Conservation (phyloP, 1,140 invertebrate species). For the Drosophila sulfurigaster region DNA sequence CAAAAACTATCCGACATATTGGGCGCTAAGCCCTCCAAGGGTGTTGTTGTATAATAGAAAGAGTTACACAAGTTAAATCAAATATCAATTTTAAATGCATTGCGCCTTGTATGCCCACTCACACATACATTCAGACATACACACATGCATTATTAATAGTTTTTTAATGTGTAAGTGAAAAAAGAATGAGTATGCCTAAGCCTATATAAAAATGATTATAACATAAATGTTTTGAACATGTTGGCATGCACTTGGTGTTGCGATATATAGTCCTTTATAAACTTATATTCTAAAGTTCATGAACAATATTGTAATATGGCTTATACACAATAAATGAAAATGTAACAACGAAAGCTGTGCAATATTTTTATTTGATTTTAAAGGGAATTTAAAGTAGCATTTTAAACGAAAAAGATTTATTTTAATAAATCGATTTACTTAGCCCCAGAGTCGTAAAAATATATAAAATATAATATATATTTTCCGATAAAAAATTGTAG, state of each 20-base stretch:
- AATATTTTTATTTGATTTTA: neutral
- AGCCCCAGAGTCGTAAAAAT: no score
- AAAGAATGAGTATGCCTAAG: constrained; percentile 53
- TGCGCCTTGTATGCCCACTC: constrained; percentile 34
- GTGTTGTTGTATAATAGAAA: constrained; percentile 75
- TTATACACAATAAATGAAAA: constrained; percentile 69
- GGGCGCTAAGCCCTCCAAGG: constrained; percentile 84
- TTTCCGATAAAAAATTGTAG: no score
- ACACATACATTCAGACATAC: constrained; percentile 12
- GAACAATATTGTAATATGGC: constrained; percentile 67
- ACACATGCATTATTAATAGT: constrained; percentile 42
- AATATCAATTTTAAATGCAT: constrained; percentile 42
- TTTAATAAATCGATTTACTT: no score
- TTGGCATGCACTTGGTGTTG: constrained; percentile 67
- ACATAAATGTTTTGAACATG: constrained; percentile 71
- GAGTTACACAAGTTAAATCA: constrained; percentile 8
- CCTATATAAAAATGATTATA: constrained; percentile 46
- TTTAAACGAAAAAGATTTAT: no score
- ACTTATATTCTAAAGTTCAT: constrained; percentile 69
- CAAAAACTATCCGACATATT: constrained; percentile 86
- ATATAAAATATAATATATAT: no score
- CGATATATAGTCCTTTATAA: constrained; percentile 60
- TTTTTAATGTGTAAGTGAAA: constrained; percentile 59
- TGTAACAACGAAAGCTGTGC: constrained; percentile 55
- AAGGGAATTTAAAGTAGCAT: no score